Base-by-base conservation (phyloP, 2,797 vertebrate species). In the Cyclopterus lumpus region DNA sequence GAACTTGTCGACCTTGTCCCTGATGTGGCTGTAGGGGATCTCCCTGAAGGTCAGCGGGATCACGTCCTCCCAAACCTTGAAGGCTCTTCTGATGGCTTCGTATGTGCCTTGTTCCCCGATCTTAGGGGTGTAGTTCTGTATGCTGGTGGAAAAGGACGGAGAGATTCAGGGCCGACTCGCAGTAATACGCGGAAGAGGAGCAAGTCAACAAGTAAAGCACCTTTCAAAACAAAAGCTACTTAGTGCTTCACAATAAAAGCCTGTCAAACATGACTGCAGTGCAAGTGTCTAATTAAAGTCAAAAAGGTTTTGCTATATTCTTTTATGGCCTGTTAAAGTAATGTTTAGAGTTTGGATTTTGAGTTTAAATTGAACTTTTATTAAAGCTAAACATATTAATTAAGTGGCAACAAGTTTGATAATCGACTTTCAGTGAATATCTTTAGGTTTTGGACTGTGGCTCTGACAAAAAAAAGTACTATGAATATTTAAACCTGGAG, bases 121-220 rank as follows among this genome's bases (percentile, higher is more conserved):
- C 88, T 97, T 98, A 1, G 97, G 96, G 8, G 96, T 97, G 90
- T 95, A 97, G 90, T 98, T 99, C 94, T 98, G 93, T 92, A 99
- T 99, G 91, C 97, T 99, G 91, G 15, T 2, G 10, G 8, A 30
- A n/a, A 24, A 71, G 3, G 54, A 57, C 0, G 5, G 7, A 71
- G 38, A 67, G n/a, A 5, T 22, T 65, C 2, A 49, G 34, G 8
- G 2, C 7, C 3, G 6, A 18, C 5, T 36, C 36, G 69, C 6
- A 51, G 15, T 9, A 46, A 48, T 6, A 46, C 26, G 28, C 4
- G 5, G 55, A n/a, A 60, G 49, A 40, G 14, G n/a, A n/a, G 30
- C 3, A 38, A 40, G 46, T 18, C 16, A 51, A 15, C 7, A 48
- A 24, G 40, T 38, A 10, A 38, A 49, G 16, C 14, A 22, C 22